These are phyloP conservation scores for Diorhabda carinulata DNA, from an alignment of 1,140 invertebrate species.

Conservation along the genomic window DNA sequence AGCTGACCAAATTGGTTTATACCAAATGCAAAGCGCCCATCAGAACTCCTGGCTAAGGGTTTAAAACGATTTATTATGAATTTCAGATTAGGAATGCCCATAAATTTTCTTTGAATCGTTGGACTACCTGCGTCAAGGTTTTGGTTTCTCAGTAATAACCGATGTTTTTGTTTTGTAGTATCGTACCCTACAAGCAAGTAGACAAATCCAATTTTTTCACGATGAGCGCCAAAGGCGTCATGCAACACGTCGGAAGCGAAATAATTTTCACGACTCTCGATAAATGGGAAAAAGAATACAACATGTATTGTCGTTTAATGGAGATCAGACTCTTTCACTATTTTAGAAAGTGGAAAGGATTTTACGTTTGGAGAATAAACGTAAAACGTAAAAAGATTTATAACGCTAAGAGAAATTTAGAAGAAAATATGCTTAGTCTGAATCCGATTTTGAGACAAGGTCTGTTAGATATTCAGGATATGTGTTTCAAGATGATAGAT, in stretches of 20 bases:
- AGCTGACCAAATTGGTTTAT: no score
- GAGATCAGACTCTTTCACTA: conserved; percentile 69
- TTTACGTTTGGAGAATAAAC: conserved; percentile 76
- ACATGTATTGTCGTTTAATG: conserved; percentile 61
- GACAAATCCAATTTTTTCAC: conserved; percentile 62
- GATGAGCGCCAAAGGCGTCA: conserved; percentile 64
- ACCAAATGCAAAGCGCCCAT: no score
- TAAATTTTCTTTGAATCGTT: no score
- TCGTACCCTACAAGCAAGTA: conserved; percentile 59
- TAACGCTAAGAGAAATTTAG: conserved; percentile 55
- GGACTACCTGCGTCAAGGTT: no score
- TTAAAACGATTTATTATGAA: no score
- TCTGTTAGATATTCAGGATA: conserved; percentile 63
- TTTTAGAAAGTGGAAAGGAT: conserved; percentile 77
- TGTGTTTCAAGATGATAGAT: conserved; percentile 63
- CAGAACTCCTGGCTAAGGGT: no score
- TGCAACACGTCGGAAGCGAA: conserved; percentile 60
- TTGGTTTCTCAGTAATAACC: no score
- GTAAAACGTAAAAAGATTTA: conserved; percentile 65
- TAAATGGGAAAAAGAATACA: conserved; percentile 68
- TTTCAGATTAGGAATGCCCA: no score
- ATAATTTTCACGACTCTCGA: conserved; percentile 65
- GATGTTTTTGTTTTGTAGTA: conserved; percentile 46
- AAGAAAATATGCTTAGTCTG: conserved; percentile 67
- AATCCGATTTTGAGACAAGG: conserved; percentile 67